Evolutionary conservation across 2,888 invertebrate species (phyloP).

Genomic region (Watsonalla cultraria): DNA sequence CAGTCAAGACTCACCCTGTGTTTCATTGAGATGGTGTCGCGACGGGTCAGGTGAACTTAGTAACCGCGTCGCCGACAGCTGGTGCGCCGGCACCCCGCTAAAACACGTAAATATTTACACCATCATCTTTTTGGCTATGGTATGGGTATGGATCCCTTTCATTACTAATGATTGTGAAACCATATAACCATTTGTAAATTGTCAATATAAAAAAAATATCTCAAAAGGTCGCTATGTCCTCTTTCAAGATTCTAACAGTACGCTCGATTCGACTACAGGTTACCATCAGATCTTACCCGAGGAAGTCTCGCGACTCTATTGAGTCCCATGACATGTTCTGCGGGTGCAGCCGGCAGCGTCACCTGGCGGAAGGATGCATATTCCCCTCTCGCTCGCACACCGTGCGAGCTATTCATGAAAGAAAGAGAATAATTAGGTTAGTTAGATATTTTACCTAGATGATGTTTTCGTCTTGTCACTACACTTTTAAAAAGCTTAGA

Average conservation of each 20-base stretch:
- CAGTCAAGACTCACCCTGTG: constrained; percentile 73
- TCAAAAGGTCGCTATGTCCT: too few species aligned
- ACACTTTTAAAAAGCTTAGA: too few species aligned
- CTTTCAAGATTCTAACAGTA: too few species aligned
- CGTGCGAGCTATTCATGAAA: constrained; percentile 32
- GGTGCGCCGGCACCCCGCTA: constrained; percentile 88
- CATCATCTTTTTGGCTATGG: background rate
- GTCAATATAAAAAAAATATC: too few species aligned
- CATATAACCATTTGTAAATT: too few species aligned
- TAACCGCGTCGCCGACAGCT: constrained; percentile 89
- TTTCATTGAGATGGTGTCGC: constrained; percentile 85
- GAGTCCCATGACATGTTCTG: constrained; percentile 92
- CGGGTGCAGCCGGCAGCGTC: constrained; percentile 72
- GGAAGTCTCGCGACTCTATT: constrained; percentile 88
- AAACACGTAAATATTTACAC: constrained; percentile 15
- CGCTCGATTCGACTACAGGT: background rate
- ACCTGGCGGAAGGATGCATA: constrained; percentile 69
- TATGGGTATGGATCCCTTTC: too few species aligned
- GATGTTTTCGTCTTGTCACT: background rate
- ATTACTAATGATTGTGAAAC: too few species aligned
- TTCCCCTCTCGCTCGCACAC: constrained; percentile 51
- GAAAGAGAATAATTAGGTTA: constrained; percentile 19
- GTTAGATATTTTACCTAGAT: background rate
- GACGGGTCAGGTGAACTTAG: constrained; percentile 91
- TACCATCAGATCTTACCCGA: constrained; percentile 76